These are phyloP conservation scores for roundworm (Caenorhabditis elegans) DNA, from an alignment of 1,140 invertebrate genomes.

Conservation along the genomic window DNA sequence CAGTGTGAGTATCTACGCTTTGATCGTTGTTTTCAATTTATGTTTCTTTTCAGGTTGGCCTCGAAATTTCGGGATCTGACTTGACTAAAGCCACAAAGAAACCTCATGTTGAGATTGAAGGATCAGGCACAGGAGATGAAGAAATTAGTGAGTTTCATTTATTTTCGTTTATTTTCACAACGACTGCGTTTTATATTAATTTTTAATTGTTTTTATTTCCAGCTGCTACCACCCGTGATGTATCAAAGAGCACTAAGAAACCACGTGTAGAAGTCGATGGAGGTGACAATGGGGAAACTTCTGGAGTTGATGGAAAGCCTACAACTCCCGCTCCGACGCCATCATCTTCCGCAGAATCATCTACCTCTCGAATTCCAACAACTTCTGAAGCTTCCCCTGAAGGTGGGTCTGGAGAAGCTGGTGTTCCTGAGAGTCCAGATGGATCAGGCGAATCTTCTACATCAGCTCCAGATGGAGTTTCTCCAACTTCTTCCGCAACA, in stretches of 20 bases:
- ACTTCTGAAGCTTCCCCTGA: not conserved
- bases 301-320: not conserved
- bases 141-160: not conserved
- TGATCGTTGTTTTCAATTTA: not conserved
- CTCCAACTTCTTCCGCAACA: not conserved
- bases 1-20: not conserved
- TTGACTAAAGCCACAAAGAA: not conserved
- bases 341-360: too few relatives aligned
- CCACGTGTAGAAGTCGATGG: not conserved
- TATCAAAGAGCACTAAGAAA: constrained; percentile 3
- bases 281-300: not conserved
- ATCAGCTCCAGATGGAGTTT: constrained; percentile 9
- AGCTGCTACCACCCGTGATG: constrained; percentile 1
- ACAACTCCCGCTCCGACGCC: not conserved
- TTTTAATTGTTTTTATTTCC: too few relatives aligned
- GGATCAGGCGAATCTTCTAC: not conserved
- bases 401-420: not conserved
- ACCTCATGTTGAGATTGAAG: not conserved
- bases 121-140: not conserved
- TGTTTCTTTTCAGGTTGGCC: not conserved
- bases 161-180: not conserved
- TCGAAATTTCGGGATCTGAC: not conserved
- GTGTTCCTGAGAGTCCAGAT: not conserved
- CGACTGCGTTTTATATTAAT: too few relatives aligned
- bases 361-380: too few relatives aligned